Conservation (phyloP, 2,888 invertebrate species). For the Proisotoma minuta region DNA sequence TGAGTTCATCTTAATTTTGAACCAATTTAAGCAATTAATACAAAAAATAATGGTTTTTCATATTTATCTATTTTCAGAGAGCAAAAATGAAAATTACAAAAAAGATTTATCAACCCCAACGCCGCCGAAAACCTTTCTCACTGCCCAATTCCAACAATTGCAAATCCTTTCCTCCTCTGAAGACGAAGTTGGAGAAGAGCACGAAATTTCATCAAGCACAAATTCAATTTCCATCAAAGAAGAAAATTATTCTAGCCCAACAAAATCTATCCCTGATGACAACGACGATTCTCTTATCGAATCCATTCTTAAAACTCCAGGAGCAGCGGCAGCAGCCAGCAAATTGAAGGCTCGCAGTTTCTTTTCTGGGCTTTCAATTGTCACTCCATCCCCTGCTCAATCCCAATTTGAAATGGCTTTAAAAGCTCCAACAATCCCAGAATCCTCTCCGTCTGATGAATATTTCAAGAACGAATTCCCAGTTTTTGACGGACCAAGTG, state of each 20-base stretch:
- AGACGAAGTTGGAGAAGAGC: slow-evolving; percentile 4
- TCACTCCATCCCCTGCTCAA: not conserved
- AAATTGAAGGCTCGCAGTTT: not conserved
- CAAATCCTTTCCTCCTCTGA: slow-evolving; percentile 17
- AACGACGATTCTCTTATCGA: not conserved
- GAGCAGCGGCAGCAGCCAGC: not conserved
- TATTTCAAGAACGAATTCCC: not conserved
- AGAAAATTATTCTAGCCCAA: not conserved
- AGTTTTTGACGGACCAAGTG: not conserved
- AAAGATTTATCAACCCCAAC: no score
- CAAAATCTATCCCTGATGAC: not conserved
- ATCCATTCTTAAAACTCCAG: slow-evolving; percentile 8
- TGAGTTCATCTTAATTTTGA: no score
- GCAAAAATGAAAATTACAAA: no score
- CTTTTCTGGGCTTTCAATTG: not conserved
- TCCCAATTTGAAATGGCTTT: not conserved
- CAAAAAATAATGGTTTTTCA: no score
- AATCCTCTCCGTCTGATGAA: not conserved
- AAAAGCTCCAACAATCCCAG: not conserved
- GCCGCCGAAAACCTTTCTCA: not conserved
- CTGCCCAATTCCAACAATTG: slow-evolving; percentile 16
- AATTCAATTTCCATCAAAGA: not conserved
- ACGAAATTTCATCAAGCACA: no score
- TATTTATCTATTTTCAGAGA: no score
- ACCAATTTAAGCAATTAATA: no score